Conservation (phyloP, 2,797 vertebrate genomes). For the Rhyacichthys aspro region DNA sequence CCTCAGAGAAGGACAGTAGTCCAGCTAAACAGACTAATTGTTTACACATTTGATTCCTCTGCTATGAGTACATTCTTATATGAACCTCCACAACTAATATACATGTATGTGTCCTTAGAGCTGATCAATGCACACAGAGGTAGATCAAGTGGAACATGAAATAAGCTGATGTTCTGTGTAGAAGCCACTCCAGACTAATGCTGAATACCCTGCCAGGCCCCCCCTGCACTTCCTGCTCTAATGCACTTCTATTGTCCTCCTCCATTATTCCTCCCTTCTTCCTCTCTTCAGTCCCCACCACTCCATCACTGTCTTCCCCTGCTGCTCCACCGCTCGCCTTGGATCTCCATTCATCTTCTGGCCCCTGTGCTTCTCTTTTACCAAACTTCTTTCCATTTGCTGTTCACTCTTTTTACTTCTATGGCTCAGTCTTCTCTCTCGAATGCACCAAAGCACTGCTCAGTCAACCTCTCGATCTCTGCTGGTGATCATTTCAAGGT, state of each 20-base stretch:
- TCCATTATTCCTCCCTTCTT: conserved; percentile 79
- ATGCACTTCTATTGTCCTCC: conserved; percentile 85
- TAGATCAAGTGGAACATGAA: conserved; percentile 41
- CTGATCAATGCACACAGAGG: conserved; percentile 24
- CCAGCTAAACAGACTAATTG: no score
- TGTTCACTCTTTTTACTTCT: conserved; percentile 60
- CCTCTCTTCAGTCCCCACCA: conserved; percentile 51
- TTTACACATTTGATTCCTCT: no score
- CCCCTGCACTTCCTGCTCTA: conserved; percentile 63
- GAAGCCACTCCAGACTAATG: conserved; percentile 13
- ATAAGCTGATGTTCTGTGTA: conserved; percentile 38
- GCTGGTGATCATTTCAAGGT: conserved; percentile 35
- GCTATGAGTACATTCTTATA: no score
- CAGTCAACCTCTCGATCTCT: conserved; percentile 31
- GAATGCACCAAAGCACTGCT: conserved; percentile 12
- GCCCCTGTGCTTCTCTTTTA: conserved; percentile 42
- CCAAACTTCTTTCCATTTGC: no score
- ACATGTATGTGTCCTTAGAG: conserved; percentile 1
- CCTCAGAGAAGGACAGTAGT: no score
- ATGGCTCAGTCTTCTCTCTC: conserved; percentile 51
- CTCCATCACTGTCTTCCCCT: conserved; percentile 80
- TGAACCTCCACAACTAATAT: no score
- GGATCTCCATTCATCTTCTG: conserved; percentile 72
- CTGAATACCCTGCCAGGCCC: conserved; percentile 2
- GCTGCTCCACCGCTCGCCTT: conserved; percentile 69